Evolutionary conservation across 1,140 invertebrate species (phyloP), one percentile per base, ranked within the genome.

Genomic region (Heliconius eleuchia): DNA sequence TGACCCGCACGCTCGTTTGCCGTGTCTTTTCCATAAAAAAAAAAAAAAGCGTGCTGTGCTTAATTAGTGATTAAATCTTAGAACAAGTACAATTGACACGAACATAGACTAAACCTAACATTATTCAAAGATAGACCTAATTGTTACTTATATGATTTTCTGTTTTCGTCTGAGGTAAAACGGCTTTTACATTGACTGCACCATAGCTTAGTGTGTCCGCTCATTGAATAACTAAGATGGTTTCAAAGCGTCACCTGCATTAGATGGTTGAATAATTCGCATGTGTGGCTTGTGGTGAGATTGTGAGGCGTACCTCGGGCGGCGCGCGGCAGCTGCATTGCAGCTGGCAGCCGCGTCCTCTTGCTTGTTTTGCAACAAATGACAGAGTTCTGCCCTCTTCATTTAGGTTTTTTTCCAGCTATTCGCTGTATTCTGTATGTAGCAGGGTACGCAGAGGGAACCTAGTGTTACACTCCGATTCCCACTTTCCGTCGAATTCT

Each of bases 341-440:
- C 91, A 92, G 91, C 91, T 92, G 89, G 82, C 89, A 71, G n/a
- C 80, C 83, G 55, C 75, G 72, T 84, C 83, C 87, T 91, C 87
- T 89, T 92, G 84, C 83, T 91, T 87, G 86, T 90, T 91, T 92
- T 91, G 85, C 85, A 85, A 83, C 85, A 84, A 78, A 83, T 79
- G 71, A 83, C 85, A 84, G 82, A 89, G 83, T 86, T 86, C 80
- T 85, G 84, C 79, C 80, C 80, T 66, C 78, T 52, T 82, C 78
- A 81, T 82, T 80, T 85, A 42, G 3, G n/a, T 27, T 78, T 80
- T 76, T 74, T 73, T 79, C 1, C 34, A 80, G 42, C 16, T 46
- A 3, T 4, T 16, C 42, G 42, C 42, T 46, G 13, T 16, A 46
- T 16, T 4, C 42, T 46, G 16, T 16, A 46, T 46, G 42, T 46